phyloP scores from a whole-genome alignment of 2,113 vertebrate species.

The Trichomycterus rosablanca region DNA sequence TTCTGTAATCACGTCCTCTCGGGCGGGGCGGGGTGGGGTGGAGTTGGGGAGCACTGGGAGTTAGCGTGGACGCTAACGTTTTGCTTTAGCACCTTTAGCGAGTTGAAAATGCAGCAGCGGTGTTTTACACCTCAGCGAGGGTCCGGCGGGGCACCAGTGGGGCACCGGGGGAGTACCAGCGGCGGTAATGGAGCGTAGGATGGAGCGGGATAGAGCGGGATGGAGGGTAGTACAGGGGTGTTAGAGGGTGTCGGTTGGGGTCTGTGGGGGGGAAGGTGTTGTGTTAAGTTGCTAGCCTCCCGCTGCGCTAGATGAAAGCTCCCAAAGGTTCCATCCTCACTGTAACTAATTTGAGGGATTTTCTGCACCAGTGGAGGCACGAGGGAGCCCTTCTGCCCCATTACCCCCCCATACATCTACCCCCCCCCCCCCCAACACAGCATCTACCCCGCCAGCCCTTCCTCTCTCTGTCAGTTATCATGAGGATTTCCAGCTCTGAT shows the following conservation, averaged over 20 bases:
- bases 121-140: constrained; percentile 53
- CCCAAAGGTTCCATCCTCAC: constrained; percentile 63
- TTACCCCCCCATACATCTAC: constrained; percentile 6
- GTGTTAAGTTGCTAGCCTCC: constrained; percentile 53
- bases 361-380: constrained; percentile 76
- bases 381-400: constrained; percentile 62
- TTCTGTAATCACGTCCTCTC: neutral
- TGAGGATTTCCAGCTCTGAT: constrained; percentile 32
- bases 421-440: neutral
- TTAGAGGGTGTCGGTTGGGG: constrained; percentile 24
- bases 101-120: constrained; percentile 63
- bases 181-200: constrained; percentile 53
- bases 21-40: neutral
- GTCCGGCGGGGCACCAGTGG: constrained; percentile 6
- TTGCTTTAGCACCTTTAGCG: constrained; percentile 58
- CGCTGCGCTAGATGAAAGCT: constrained; percentile 67
- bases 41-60: constrained; percentile 4
- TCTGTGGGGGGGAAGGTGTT: constrained; percentile 11
- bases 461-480: constrained; percentile 26
- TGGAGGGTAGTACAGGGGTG: neutral
- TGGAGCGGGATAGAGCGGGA: constrained; percentile 40
- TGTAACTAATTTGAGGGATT: constrained; percentile 78
- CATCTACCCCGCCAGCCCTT: constrained; percentile 20
- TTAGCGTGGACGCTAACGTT: neutral
- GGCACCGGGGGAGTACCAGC: constrained; percentile 36